A percentile compares a stretch with the other conserved stretches of the same genome.
Conservation (phyloP, 2,888 invertebrate genomes). For the Heliconius hortense region DNA sequence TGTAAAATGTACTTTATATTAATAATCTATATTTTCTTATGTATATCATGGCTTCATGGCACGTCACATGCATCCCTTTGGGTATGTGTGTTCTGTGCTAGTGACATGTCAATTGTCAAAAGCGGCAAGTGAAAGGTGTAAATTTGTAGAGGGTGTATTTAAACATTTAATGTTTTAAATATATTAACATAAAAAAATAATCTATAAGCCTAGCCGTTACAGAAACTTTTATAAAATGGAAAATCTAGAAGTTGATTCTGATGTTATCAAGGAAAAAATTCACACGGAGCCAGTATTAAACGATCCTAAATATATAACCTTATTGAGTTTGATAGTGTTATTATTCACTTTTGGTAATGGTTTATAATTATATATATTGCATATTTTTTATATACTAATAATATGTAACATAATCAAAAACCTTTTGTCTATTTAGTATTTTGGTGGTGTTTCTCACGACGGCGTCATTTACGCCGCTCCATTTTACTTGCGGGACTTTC, state of each 20-base stretch:
- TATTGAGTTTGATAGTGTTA: slow-evolving; percentile 70
- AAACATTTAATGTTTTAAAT: not conserved
- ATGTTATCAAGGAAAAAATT: slow-evolving; percentile 74
- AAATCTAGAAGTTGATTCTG: slow-evolving; percentile 70
- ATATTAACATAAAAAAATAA: not conserved
- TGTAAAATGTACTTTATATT: not conserved
- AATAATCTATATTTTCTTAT: not conserved
- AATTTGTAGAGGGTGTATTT: not conserved
- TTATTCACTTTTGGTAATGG: slow-evolving; percentile 71
- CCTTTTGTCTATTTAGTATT: slow-evolving; percentile 74
- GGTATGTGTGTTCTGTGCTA: no score
- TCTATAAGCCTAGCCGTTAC: no score
- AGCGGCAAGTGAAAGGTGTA: slow-evolving; percentile 10
- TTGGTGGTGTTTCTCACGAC: slow-evolving; percentile 83
- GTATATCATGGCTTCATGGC: not conserved
- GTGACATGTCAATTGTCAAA: slow-evolving; percentile 17
- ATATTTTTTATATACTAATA: not conserved
- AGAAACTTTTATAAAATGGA: slow-evolving; percentile 8
- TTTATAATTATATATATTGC: not conserved
- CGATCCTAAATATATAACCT: slow-evolving; percentile 76
- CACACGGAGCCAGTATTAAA: slow-evolving; percentile 72
- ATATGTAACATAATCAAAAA: not conserved
- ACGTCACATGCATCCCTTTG: not conserved
- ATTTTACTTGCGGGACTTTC: slow-evolving; percentile 92
- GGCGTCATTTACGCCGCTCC: slow-evolving; percentile 82